Evolutionary conservation across 1,140 invertebrate genomes (phyloP).

Genomic region (Araneus ventricosus): DNA sequence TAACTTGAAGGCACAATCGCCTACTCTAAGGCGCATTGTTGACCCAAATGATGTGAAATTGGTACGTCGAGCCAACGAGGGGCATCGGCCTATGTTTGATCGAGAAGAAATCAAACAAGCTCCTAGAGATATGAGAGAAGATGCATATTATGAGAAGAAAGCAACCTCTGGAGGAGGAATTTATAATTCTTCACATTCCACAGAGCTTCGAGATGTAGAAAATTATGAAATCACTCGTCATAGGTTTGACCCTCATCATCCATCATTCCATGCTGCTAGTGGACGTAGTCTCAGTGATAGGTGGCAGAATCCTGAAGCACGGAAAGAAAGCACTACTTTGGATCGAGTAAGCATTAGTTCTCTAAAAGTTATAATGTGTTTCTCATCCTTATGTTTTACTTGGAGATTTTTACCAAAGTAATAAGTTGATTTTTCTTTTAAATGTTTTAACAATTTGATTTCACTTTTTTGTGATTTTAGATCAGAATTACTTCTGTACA

Average conservation of each 20-base stretch:
- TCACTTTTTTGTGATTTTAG: too few species aligned
- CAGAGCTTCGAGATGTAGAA: constrained; percentile 17
- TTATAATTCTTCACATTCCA: constrained; percentile 32
- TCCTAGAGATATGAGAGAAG: constrained; percentile 65
- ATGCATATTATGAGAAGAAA: constrained; percentile 68
- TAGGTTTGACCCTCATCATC: constrained; percentile 41
- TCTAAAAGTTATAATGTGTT: background rate
- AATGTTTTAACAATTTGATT: too few species aligned
- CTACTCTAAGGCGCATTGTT: constrained; percentile 49
- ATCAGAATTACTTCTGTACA: too few species aligned
- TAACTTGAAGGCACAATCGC: constrained; percentile 14
- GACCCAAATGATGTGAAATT: constrained; percentile 62
- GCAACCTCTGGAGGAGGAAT: background rate
- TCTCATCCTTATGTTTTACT: too few species aligned
- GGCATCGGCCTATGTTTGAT: constrained; percentile 69
- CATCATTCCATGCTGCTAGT: background rate
- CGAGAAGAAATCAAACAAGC: constrained; percentile 69
- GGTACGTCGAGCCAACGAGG: constrained; percentile 60
- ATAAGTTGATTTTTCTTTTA: too few species aligned
- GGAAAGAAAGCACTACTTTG: background rate
- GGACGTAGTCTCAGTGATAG: constrained; percentile 46
- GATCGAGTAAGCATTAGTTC: constrained; percentile 39
- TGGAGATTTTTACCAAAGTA: too few species aligned
- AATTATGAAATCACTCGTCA: constrained; percentile 70
- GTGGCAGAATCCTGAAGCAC: constrained; percentile 31